These are phyloP conservation scores for Grus americana DNA, from an alignment of 2,113 vertebrate species.

Conservation along the genomic window DNA sequence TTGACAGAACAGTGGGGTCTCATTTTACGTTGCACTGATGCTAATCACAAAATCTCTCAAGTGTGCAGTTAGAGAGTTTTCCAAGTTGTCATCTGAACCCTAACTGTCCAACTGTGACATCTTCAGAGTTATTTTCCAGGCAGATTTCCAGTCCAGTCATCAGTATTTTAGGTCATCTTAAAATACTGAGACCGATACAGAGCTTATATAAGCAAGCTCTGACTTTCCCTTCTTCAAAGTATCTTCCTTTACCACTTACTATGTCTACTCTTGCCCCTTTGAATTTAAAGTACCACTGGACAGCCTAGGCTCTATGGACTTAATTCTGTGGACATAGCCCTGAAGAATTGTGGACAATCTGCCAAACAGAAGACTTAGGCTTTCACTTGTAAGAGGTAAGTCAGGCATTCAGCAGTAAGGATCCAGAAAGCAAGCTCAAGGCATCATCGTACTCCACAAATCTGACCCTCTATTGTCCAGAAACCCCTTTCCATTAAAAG, in stretches of 20 bases:
- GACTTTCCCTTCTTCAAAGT: background rate
- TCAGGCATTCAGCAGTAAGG: background rate
- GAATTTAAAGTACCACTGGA: background rate
- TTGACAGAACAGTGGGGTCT: background rate
- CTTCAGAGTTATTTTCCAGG: background rate
- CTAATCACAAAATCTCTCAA: background rate
- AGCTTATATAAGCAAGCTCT: background rate
- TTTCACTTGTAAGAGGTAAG: background rate
- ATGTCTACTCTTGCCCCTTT: background rate
- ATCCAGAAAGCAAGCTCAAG: background rate
- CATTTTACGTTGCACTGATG: background rate
- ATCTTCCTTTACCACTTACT: background rate
- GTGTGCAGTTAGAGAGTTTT: background rate
- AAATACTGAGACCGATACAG: background rate
- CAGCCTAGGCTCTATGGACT: background rate
- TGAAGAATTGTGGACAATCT: background rate
- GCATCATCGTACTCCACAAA: background rate
- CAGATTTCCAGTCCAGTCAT: background rate
- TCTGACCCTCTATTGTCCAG: background rate
- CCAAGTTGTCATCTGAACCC: background rate
- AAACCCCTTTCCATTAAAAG: background rate
- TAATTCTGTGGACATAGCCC: background rate
- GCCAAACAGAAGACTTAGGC: background rate
- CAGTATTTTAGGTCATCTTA: background rate
- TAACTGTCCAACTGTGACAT: background rate